These are phyloP conservation scores for Pardalotus punctatus DNA, from an alignment of 2,113 vertebrate genomes.

Conservation along the genomic window DNA sequence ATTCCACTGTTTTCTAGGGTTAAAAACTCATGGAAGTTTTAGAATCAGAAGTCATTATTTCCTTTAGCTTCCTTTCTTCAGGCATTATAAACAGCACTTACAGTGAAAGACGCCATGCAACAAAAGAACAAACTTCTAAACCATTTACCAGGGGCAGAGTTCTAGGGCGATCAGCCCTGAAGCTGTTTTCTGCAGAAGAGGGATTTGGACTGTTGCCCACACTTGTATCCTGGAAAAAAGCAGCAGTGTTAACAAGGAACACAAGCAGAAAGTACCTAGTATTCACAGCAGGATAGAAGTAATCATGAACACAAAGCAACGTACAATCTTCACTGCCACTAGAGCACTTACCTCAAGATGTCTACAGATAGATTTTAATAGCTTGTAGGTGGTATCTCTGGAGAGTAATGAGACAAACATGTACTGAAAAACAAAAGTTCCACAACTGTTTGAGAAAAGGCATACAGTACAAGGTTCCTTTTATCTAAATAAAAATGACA, in stretches of 20 bases:
- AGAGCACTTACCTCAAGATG: constrained; percentile 83
- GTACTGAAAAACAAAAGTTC: constrained; percentile 79
- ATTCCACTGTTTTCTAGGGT: background rate
- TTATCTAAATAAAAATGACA: background rate
- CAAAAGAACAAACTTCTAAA: background rate
- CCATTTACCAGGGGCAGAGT: constrained; percentile 82
- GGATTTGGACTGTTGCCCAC: constrained; percentile 83
- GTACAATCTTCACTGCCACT: background rate
- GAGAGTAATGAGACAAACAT: constrained; percentile 92
- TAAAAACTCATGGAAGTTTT: background rate
- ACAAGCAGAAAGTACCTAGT: background rate
- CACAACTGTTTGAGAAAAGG: background rate
- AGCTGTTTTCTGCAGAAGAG: constrained; percentile 79
- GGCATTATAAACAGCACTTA: background rate
- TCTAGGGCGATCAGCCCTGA: constrained; percentile 74
- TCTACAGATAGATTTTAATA: constrained; percentile 85
- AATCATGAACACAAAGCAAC: background rate
- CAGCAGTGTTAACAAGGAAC: background rate
- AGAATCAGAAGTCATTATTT: background rate
- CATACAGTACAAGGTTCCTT: background rate
- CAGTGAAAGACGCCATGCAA: background rate
- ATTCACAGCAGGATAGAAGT: background rate
- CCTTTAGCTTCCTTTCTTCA: background rate
- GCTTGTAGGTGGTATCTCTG: constrained; percentile 91
- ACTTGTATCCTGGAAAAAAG: constrained; percentile 77